Evolutionary conservation across 2,888 invertebrate genomes (phyloP).

Genomic region (Rhingia rostrata): DNA sequence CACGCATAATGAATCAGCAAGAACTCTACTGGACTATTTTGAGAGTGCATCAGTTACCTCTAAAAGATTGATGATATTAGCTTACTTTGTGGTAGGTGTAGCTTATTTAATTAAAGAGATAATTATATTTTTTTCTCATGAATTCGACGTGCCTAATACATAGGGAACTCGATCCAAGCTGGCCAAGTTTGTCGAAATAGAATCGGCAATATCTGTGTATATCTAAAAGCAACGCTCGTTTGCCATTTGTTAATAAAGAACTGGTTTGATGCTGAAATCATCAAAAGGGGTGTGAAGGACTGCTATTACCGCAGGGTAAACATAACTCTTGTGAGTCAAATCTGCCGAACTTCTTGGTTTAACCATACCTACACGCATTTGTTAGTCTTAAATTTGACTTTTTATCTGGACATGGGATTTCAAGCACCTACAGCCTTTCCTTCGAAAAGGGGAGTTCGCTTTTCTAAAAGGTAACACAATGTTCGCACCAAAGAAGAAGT

Average conservation of each 20-base stretch:
- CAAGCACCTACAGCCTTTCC: slow-evolving; percentile 99
- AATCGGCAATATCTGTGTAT: slow-evolving; percentile 85
- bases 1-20: no score
- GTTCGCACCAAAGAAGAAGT: slow-evolving; percentile 92
- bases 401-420: slow-evolving; percentile 97
- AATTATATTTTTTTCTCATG: no score
- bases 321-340: no score
- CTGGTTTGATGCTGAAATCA: slow-evolving; percentile 94
- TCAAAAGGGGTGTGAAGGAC: slow-evolving; percentile 96
- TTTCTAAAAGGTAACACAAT: slow-evolving; percentile 99
- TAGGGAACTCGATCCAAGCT: slow-evolving; percentile 77
- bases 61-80: no score
- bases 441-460: slow-evolving; percentile 98
- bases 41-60: no score
- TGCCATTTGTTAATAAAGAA: slow-evolving; percentile 93
- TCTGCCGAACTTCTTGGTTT: no score
- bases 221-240: slow-evolving; percentile 98
- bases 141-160: slow-evolving; percentile 72
- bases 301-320: slow-evolving; percentile 97
- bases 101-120: no score
- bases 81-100: no score
- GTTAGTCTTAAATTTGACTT: slow-evolving; percentile 2
- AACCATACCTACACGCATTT: no score
- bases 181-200: slow-evolving; percentile 80
- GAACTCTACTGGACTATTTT: no score